Evolutionary conservation across 2,888 invertebrate genomes (phyloP), one percentile per base, ranked within the genome.

Genomic region (Bedellia somnulentella): DNA sequence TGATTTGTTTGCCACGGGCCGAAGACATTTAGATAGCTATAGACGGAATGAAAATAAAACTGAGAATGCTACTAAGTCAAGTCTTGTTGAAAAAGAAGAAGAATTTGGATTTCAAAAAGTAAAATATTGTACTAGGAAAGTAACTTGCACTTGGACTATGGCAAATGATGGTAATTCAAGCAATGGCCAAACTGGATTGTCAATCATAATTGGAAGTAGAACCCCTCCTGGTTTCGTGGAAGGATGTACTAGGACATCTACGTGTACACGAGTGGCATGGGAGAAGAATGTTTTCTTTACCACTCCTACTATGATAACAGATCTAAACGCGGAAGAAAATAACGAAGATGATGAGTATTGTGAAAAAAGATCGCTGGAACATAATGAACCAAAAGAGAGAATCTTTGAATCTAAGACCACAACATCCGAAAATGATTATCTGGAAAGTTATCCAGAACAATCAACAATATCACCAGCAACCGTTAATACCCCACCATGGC

Each of bases 81-180:
- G n/a, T 3, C 8, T 9, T 6, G 15, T 6, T 3, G 5, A 5
- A 6, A n/a, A 2, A 26, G 9, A n/a, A n/a, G n/a, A n/a, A n/a
- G n/a, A n/a, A n/a, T n/a, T n/a, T n/a, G n/a, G n/a, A 21, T 67
- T 56, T 42, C 36, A 45, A 31, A 47, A 57, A 31, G 40, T 52
- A 38, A 67, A 58, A 40, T 44, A 61, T 35, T 75, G 73, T 34
- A 68, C 70, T 14, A 57, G 73, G 24, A 61, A 60, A 42, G 38
- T 70, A 30, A 75, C 73, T 1, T 75, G 73, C 41, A 70, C 73
- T 5, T 73, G 73, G 73, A 67, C 73, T 17, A 53, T 49, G 31
- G 44, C 51, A 17, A 52, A n/a, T n/a, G n/a, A n/a, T n/a, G n/a
- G n/a, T n/a, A n/a, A n/a, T n/a, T n/a, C n/a, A n/a, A n/a, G n/a